A percentile compares a stretch with the other conserved stretches of the same genome.
phyloP scores from a whole-genome alignment of 2,888 invertebrate genomes.

The Cataglyphis livida region DNA sequence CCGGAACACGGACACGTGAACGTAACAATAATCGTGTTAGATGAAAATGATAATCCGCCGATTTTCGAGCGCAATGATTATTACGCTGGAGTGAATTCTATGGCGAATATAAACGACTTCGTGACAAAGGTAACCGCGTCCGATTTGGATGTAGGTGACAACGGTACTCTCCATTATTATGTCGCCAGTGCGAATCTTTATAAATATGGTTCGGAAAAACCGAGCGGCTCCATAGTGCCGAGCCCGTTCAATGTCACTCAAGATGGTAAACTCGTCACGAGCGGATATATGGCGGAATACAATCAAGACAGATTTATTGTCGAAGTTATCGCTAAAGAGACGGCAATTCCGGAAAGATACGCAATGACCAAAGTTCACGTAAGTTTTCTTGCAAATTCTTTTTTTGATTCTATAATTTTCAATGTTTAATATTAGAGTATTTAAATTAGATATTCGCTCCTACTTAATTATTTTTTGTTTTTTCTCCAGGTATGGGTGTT shows the following conservation, averaged over 20 bases:
- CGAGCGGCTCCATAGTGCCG: slow-evolving; percentile 95
- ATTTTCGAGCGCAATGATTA: slow-evolving; percentile 89
- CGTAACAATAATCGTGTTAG: slow-evolving; percentile 91
- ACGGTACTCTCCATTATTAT: slow-evolving; percentile 93
- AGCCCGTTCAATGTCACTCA: slow-evolving; percentile 94
- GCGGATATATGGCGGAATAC: slow-evolving; percentile 94
- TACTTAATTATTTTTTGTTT: neutral
- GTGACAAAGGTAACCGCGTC: slow-evolving; percentile 92
- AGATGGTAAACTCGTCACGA: slow-evolving; percentile 91
- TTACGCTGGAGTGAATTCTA: slow-evolving; percentile 92
- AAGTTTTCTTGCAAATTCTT: slow-evolving; percentile 82
- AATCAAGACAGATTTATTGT: slow-evolving; percentile 95
- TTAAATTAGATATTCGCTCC: neutral
- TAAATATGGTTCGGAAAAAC: slow-evolving; percentile 91
- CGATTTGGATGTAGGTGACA: slow-evolving; percentile 94
- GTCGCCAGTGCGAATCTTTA: slow-evolving; percentile 93
- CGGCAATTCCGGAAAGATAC: slow-evolving; percentile 92
- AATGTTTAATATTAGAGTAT: neutral
- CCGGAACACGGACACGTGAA: slow-evolving; percentile 90
- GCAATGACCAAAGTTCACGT: slow-evolving; percentile 93
- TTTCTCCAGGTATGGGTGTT: slow-evolving; percentile 93
- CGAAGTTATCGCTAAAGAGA: slow-evolving; percentile 93
- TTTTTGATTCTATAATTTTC: neutral
- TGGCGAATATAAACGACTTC: slow-evolving; percentile 91
- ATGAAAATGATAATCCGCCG: slow-evolving; percentile 95